These are phyloP conservation scores for Serrognathus titanus DNA, from an alignment of 2,888 invertebrate species.

Conservation along the genomic window DNA sequence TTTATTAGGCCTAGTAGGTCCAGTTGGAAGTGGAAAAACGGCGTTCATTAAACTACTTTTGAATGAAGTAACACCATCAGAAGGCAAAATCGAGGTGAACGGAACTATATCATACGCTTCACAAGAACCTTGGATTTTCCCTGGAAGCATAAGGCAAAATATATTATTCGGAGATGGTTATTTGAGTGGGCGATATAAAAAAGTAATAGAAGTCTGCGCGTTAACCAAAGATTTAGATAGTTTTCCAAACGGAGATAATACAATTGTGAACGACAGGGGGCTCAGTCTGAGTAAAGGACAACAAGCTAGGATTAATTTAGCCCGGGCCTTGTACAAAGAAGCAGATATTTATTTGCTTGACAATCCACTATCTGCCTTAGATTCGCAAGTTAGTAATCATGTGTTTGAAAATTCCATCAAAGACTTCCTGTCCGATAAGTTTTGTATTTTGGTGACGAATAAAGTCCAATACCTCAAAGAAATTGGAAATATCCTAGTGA, in stretches of 20 bases:
- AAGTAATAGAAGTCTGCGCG: slow-evolving; percentile 62
- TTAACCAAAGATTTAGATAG: slow-evolving; percentile 66
- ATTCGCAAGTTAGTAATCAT: slow-evolving; percentile 68
- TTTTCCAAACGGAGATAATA: slow-evolving; percentile 70
- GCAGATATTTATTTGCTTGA: slow-evolving; percentile 76
- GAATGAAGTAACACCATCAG: slow-evolving; percentile 44
- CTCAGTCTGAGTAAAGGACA: slow-evolving; percentile 81
- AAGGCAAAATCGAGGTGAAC: slow-evolving; percentile 47
- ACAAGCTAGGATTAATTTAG: slow-evolving; percentile 74
- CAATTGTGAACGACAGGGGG: slow-evolving; percentile 77
- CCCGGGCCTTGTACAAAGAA: slow-evolving; percentile 69
- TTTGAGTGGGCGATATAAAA: slow-evolving; percentile 55
- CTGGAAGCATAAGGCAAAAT: slow-evolving; percentile 67
- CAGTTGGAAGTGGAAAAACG: slow-evolving; percentile 64
- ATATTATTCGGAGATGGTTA: slow-evolving; percentile 69
- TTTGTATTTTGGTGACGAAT: slow-evolving; percentile 36
- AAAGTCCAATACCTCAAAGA: slow-evolving; percentile 34
- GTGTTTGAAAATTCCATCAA: slow-evolving; percentile 62
- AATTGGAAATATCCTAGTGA: slow-evolving; percentile 27
- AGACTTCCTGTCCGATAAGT: slow-evolving; percentile 34
- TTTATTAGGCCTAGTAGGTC: slow-evolving; percentile 57
- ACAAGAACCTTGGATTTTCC: slow-evolving; percentile 62
- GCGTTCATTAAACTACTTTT: slow-evolving; percentile 47
- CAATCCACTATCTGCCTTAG: slow-evolving; percentile 77
- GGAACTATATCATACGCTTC: slow-evolving; percentile 56